Conservation (phyloP, 2,888 invertebrate species). For the Perizoma flavofasciatum region DNA sequence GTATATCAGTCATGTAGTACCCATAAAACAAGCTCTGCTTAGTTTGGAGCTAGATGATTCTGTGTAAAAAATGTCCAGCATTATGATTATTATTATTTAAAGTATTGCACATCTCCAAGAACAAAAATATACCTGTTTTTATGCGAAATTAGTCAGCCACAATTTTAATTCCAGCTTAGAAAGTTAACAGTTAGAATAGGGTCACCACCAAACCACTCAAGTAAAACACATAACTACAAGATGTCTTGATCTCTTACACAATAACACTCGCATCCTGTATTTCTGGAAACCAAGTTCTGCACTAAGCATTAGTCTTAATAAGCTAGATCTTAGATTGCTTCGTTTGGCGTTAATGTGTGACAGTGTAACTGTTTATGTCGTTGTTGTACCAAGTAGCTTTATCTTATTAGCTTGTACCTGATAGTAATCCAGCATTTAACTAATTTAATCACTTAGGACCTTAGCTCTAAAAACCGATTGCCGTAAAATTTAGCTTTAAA, state of each 20-base stretch:
- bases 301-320: conserved; percentile 1
- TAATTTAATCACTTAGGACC: too few species aligned
- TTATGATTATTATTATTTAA: too few species aligned
- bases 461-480: too few species aligned
- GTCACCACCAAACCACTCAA: neutral
- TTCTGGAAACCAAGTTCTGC: conserved; percentile 1
- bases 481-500: too few species aligned
- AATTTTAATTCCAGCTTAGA: neutral
- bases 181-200: neutral
- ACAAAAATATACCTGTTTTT: too few species aligned
- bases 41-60: too few species aligned
- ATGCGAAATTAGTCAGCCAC: too few species aligned
- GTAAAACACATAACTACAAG: too few species aligned
- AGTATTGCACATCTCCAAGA: too few species aligned
- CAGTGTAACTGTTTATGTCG: conserved; percentile 11
- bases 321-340: conserved; percentile 14
- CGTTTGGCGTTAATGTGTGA: conserved; percentile 14
- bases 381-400: conserved; percentile 4
- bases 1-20: too few species aligned
- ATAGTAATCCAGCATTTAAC: neutral
- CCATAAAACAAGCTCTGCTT: too few species aligned
- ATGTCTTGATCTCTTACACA: conserved; percentile 8
- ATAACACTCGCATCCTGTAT: conserved; percentile 8
- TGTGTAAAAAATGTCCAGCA: too few species aligned
- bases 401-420: conserved; percentile 7